These are phyloP conservation scores for Ptychochromis oligacanthus DNA, from an alignment of 2,113 vertebrate species.

Conservation along the genomic window DNA sequence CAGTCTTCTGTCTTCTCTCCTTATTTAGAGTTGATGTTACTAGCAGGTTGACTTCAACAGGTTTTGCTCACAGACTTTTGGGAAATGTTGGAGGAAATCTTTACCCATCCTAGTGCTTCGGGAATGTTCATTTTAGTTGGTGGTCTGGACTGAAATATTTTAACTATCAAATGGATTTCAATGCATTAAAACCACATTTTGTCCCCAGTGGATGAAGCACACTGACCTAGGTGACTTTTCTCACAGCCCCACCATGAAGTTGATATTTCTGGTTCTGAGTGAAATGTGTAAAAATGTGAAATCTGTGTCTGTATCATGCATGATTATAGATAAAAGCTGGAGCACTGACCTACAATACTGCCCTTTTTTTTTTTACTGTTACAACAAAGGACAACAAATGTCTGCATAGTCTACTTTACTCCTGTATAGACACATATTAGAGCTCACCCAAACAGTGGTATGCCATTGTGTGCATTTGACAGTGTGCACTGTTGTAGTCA, in stretches of 20 bases:
- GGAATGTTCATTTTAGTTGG: background rate
- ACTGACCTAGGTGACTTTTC: background rate
- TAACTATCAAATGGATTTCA: background rate
- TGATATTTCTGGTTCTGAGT: background rate
- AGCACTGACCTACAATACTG: background rate
- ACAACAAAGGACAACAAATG: constrained; percentile 10
- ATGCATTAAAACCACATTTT: background rate
- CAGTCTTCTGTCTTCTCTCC: background rate
- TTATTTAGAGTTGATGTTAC: background rate
- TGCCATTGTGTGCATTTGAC: background rate
- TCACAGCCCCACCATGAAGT: background rate
- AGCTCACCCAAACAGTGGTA: background rate
- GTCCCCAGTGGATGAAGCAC: background rate
- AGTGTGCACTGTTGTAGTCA: constrained; percentile 8
- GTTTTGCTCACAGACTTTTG: background rate
- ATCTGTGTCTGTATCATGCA: background rate
- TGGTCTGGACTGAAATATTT: background rate
- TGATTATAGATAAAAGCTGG: background rate
- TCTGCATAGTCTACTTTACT: background rate
- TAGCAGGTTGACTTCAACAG: background rate
- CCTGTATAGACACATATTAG: background rate
- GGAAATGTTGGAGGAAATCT: background rate
- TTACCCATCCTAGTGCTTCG: background rate
- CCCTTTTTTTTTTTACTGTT: background rate
- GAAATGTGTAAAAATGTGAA: background rate